Conservation (phyloP, 2,113 vertebrate genomes). For the Mystacornis crossleyi region DNA sequence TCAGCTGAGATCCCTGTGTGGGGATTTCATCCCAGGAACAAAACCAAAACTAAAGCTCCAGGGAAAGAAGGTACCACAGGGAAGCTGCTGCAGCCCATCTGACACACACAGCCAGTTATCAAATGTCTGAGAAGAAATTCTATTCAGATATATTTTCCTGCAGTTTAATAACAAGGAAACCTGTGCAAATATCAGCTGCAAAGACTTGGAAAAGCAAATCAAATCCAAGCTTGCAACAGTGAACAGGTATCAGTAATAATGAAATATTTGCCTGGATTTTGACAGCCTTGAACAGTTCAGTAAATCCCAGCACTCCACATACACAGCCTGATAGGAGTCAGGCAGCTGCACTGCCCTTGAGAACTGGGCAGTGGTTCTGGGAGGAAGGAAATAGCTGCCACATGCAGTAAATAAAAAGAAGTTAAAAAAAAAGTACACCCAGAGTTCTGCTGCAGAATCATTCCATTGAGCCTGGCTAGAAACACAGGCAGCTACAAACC, state of each 20-base stretch:
- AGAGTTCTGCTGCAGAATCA: constrained; percentile 27
- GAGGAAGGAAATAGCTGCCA: constrained; percentile 56
- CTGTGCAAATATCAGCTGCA: background rate
- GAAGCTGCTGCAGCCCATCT: background rate
- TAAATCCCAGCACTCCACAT: background rate
- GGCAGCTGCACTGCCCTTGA: background rate
- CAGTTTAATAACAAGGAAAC: background rate
- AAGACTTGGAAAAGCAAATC: background rate
- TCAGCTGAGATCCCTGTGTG: background rate
- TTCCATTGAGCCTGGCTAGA: constrained; percentile 37
- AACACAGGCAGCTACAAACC: constrained; percentile 48
- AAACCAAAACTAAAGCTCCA: background rate
- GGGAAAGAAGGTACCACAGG: background rate
- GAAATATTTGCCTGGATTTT: background rate
- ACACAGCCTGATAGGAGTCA: background rate
- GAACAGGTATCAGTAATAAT: background rate
- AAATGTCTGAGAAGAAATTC: background rate
- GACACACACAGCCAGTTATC: background rate
- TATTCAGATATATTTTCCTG: background rate
- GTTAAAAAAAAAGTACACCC: background rate
- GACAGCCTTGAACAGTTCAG: background rate
- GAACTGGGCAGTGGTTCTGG: constrained; percentile 6
- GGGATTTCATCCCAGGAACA: background rate
- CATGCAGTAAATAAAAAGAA: constrained; percentile 53
- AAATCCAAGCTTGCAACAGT: background rate